These are phyloP conservation scores for Neostethus bicornis DNA, from an alignment of 2,797 vertebrate genomes.

Conservation along the genomic window DNA sequence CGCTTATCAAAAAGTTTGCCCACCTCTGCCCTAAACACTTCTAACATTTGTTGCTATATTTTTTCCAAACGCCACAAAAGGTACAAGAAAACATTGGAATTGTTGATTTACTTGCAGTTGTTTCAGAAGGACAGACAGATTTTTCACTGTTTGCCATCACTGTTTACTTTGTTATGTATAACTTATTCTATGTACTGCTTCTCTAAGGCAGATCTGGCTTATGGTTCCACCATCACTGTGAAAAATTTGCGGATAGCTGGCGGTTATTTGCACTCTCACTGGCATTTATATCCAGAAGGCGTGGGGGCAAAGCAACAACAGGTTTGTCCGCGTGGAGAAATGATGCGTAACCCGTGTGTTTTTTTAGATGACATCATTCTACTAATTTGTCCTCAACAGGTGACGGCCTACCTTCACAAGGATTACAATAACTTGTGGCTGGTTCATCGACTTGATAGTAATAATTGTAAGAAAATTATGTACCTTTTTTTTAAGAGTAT, in stretches of 20 bases:
- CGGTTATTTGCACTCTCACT: constrained; percentile 96
- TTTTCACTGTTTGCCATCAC: background rate
- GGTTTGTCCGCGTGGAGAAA: constrained; percentile 71
- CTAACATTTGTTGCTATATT: too few relatives aligned
- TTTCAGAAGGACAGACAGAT: too few relatives aligned
- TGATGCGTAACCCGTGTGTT: background rate
- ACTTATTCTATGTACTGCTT: background rate
- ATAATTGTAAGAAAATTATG: constrained; percentile 78
- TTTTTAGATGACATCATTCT: background rate
- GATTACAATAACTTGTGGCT: constrained; percentile 97
- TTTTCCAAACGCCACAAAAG: too few relatives aligned
- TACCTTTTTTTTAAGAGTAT: background rate
- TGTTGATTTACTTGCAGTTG: too few relatives aligned
- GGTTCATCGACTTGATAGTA: constrained; percentile 83
- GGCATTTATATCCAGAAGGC: constrained; percentile 95
- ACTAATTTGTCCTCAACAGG: constrained; percentile 66
- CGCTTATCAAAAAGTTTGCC: too few relatives aligned
- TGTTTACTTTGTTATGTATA: background rate
- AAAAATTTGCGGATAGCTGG: constrained; percentile 95
- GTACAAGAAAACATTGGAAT: too few relatives aligned
- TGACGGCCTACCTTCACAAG: constrained; percentile 96
- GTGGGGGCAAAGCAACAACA: constrained; percentile 92
- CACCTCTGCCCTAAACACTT: too few relatives aligned
- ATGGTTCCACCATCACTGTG: constrained; percentile 91
- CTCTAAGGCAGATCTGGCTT: constrained; percentile 86